phyloP scores from a whole-genome alignment of 2,888 invertebrate species.

The Melieria crassipennis region DNA sequence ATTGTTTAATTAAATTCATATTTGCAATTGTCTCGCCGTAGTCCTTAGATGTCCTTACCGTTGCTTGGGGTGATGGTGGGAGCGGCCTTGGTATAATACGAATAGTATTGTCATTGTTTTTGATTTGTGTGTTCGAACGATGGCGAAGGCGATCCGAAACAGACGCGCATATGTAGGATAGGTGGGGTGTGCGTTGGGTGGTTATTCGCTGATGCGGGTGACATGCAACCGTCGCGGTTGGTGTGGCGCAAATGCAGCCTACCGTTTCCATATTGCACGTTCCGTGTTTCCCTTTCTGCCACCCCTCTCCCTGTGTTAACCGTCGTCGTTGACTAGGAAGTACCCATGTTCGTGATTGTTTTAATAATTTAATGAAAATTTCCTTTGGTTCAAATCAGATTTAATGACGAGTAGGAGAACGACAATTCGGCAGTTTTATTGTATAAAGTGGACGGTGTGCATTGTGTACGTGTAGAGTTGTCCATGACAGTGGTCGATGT shows the following conservation, averaged over 20 bases:
- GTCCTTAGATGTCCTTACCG: too few relatives aligned
- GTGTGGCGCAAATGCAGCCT: not conserved
- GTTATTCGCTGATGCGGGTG: not conserved
- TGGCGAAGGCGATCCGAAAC: constrained; percentile 38
- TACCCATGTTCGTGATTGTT: not conserved
- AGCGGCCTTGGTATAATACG: constrained; percentile 1
- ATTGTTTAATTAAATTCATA: constrained; percentile 61
- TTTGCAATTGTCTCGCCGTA: constrained; percentile 45
- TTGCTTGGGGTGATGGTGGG: not conserved
- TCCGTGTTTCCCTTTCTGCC: not conserved
- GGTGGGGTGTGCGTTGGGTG: not conserved
- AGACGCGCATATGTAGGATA: constrained; percentile 21
- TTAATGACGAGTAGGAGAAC: too few relatives aligned
- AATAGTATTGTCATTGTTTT: constrained; percentile 25
- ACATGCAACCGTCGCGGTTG: constrained; percentile 25
- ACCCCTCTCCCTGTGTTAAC: not conserved
- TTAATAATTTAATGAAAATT: not conserved
- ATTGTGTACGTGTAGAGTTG: too few relatives aligned
- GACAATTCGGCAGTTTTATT: too few relatives aligned
- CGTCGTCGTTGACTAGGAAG: too few relatives aligned
- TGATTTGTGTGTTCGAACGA: constrained; percentile 44
- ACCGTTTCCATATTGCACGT: not conserved
- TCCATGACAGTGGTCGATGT: too few relatives aligned
- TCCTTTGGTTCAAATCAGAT: not conserved
- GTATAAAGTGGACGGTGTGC: too few relatives aligned